A percentile compares a stretch with the other conserved stretches of the same genome.
These are phyloP conservation scores for Argynnis bischoffii DNA, from an alignment of 2,888 invertebrate species.

Conservation along the genomic window DNA sequence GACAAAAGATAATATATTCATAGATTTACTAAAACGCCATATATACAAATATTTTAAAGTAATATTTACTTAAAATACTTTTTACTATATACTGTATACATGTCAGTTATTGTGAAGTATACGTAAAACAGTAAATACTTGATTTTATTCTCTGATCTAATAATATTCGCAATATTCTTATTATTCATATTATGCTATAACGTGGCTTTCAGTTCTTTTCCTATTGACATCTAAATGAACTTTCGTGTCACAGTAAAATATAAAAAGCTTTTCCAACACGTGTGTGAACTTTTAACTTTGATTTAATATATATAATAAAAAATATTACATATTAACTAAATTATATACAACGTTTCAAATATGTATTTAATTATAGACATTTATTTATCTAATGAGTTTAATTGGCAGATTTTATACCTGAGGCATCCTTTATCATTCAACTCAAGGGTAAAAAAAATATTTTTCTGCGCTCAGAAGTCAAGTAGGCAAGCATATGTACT, in stretches of 20 bases:
- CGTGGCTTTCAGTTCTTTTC: constrained; percentile 3
- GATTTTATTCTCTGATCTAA: neutral
- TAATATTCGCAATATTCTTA: neutral
- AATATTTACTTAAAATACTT: constrained; percentile 2
- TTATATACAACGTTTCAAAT: too few species aligned
- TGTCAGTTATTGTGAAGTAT: too few species aligned
- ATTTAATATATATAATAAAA: constrained; percentile 5
- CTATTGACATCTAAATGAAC: constrained; percentile 19
- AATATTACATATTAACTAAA: too few species aligned
- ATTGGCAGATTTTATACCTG: too few species aligned
- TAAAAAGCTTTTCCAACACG: constrained; percentile 11
- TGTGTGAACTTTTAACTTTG: constrained; percentile 9
- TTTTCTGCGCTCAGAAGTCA: too few species aligned
- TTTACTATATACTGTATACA: neutral
- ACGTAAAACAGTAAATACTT: too few species aligned
- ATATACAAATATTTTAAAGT: constrained; percentile 1
- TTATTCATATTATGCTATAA: constrained; percentile 3
- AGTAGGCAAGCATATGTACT: too few species aligned
- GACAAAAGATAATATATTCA: constrained; percentile 31
- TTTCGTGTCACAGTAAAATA: constrained; percentile 11
- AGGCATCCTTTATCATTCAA: too few species aligned
- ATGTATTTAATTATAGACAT: too few species aligned
- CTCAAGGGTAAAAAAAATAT: too few species aligned
- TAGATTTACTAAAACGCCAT: constrained; percentile 20
- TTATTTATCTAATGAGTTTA: too few species aligned